A percentile compares a stretch with the other conserved stretches of the same genome.
Evolutionary conservation across 2,888 invertebrate species (phyloP).

Genomic region (Clivina fossor): DNA sequence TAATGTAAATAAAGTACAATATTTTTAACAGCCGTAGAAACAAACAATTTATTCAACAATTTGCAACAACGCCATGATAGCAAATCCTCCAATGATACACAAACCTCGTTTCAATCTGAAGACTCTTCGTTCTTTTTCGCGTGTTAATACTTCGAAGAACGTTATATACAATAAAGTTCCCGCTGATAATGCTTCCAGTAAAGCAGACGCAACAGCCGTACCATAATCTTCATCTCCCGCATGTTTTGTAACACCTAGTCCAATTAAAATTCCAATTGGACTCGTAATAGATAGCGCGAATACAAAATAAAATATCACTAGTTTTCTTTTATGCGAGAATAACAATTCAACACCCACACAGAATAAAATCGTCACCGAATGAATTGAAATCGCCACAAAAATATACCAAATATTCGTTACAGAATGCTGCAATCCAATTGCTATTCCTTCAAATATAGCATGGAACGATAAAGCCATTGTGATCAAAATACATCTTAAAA

Average conservation of each 20-base stretch:
- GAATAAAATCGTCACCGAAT: slow-evolving; percentile 58
- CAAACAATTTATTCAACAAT: slow-evolving; percentile 34
- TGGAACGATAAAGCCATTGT: slow-evolving; percentile 58
- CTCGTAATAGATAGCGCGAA: slow-evolving; percentile 55
- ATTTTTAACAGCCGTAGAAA: not conserved
- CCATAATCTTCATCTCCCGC: slow-evolving; percentile 48
- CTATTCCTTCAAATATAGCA: slow-evolving; percentile 59
- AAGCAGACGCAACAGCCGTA: slow-evolving; percentile 51
- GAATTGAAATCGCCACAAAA: slow-evolving; percentile 56
- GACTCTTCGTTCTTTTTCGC: slow-evolving; percentile 51
- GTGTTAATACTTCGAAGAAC: slow-evolving; percentile 57
- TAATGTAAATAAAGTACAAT: too few relatives aligned
- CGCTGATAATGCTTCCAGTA: slow-evolving; percentile 55
- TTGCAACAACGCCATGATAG: slow-evolving; percentile 49
- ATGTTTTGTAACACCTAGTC: slow-evolving; percentile 52
- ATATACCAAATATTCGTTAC: slow-evolving; percentile 56
- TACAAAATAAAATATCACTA: slow-evolving; percentile 53
- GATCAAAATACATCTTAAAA: slow-evolving; percentile 52
- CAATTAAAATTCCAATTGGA: slow-evolving; percentile 56
- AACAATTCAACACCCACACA: slow-evolving; percentile 58
- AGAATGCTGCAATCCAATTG: slow-evolving; percentile 56
- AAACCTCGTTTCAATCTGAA: slow-evolving; percentile 48
- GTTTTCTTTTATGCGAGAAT: slow-evolving; percentile 51
- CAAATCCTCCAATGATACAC: slow-evolving; percentile 51
- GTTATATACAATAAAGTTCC: slow-evolving; percentile 58